phyloP scores from a whole-genome alignment of 2,797 vertebrate genomes.

The Enteromius trimaculatus region DNA sequence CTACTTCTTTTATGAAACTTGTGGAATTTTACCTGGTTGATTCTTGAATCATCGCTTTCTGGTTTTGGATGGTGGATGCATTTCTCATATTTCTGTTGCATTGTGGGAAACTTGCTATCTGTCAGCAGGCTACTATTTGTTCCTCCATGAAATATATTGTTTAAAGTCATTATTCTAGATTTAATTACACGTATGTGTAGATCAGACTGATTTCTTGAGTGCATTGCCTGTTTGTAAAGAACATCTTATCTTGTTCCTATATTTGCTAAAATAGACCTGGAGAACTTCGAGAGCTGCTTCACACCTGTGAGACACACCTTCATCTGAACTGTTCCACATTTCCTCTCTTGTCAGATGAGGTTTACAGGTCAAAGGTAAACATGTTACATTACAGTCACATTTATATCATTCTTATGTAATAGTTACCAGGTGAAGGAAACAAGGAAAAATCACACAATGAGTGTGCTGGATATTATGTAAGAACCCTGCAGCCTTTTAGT shows the following conservation, averaged over 20 bases:
- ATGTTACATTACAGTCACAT: neutral
- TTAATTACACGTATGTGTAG: neutral
- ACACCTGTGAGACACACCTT: neutral
- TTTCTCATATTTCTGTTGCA: neutral
- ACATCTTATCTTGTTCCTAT: neutral
- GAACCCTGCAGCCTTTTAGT: neutral
- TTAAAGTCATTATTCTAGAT: neutral
- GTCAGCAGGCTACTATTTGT: neutral
- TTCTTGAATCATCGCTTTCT: neutral
- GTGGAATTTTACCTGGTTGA: neutral
- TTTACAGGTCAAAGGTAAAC: neutral
- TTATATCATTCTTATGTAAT: neutral
- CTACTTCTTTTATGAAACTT: neutral
- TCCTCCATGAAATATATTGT: neutral
- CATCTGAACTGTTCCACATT: neutral
- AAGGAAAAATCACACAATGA: neutral
- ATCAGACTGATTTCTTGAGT: neutral
- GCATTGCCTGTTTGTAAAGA: neutral
- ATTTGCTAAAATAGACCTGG: neutral
- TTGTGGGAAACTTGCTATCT: neutral
- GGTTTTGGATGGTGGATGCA: neutral
- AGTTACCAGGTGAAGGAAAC: neutral
- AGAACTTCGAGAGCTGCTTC: neutral
- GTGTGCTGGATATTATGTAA: constrained; percentile 4
- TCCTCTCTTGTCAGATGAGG: neutral